Percentiles rank a stretch among this genome's conserved stretches.
These are phyloP conservation scores for Drosophila burlai DNA, from an alignment of 1,140 invertebrate species.

Conservation along the genomic window DNA sequence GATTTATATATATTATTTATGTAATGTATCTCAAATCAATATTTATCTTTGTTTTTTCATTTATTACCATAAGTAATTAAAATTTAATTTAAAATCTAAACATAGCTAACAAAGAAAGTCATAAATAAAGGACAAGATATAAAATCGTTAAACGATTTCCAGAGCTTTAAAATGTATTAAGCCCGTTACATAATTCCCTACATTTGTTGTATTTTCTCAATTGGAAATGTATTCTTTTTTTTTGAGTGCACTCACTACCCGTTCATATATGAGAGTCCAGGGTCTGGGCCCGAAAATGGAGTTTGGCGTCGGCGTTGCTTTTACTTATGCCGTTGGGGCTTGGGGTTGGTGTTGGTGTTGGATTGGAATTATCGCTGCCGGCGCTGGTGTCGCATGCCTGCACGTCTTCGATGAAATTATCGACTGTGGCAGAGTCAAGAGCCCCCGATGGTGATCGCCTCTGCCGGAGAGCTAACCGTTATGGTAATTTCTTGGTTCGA, in stretches of 20 bases:
- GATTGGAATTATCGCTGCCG: conserved; percentile 32
- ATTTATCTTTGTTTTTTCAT: no score
- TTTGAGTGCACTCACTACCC: conserved; percentile 3
- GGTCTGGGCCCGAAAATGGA: conserved; percentile 39
- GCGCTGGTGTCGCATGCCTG: conserved; percentile 67
- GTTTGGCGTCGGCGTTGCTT: conserved; percentile 26
- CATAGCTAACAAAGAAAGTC: background rate
- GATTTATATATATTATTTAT: background rate
- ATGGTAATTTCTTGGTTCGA: conserved; percentile 80
- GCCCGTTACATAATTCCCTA: accelerated
- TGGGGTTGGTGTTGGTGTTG: conserved; percentile 4
- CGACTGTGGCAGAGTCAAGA: conserved; percentile 19
- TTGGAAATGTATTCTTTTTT: background rate
- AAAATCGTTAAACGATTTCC: background rate
- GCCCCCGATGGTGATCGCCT: conserved; percentile 19
- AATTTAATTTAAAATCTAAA: background rate
- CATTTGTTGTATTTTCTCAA: background rate
- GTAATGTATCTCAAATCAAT: no score
- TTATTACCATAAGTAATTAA: background rate
- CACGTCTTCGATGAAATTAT: conserved; percentile 62
- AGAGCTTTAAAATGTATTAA: no score
- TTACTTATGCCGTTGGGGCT: conserved; percentile 15
- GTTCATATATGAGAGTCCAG: conserved; percentile 24
- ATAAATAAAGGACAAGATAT: background rate
- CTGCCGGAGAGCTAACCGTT: conserved; percentile 62